phyloP scores from a whole-genome alignment of 2,888 invertebrate species.

The Phalangium opilio region DNA sequence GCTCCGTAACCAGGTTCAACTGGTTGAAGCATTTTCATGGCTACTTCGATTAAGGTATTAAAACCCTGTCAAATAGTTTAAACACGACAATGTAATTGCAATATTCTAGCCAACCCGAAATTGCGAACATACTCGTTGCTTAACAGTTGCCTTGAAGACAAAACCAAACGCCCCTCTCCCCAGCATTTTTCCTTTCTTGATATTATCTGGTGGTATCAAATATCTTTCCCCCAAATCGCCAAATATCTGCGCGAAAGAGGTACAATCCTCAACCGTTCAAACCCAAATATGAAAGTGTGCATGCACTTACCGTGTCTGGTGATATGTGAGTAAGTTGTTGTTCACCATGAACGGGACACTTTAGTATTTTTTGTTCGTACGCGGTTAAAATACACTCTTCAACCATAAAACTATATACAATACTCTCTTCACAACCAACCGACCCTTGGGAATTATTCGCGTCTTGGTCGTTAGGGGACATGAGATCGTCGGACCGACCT shows the following conservation, averaged over 20 bases:
- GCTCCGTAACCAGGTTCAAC: conserved; percentile 65
- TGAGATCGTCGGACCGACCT: conserved; percentile 42
- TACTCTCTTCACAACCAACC: conserved; percentile 23
- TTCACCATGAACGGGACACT: conserved; percentile 65
- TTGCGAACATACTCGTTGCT: conserved; percentile 28
- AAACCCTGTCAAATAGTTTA: conserved; percentile 12
- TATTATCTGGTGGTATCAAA: conserved; percentile 63
- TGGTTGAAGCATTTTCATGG: conserved; percentile 90
- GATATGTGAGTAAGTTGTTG: conserved; percentile 63
- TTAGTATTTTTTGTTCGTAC: conserved; percentile 46
- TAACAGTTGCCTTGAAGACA: conserved; percentile 60
- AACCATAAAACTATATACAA: conserved; percentile 67
- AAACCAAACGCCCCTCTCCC: conserved; percentile 98
- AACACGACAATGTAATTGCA: neutral
- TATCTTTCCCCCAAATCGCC: conserved; percentile 69
- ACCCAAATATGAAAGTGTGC: too few species aligned
- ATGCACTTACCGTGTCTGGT: conserved; percentile 60
- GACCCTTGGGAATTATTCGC: neutral
- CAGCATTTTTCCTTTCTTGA: conserved; percentile 49
- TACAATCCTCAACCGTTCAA: too few species aligned
- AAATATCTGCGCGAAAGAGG: conserved; percentile 44
- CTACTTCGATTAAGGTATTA: conserved; percentile 47
- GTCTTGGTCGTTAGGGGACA: neutral
- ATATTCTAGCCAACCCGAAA: too few species aligned
- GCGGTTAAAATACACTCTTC: conserved; percentile 89